Evolutionary conservation across 2,888 invertebrate species (phyloP).

Genomic region (Ochropacha duplaris): DNA sequence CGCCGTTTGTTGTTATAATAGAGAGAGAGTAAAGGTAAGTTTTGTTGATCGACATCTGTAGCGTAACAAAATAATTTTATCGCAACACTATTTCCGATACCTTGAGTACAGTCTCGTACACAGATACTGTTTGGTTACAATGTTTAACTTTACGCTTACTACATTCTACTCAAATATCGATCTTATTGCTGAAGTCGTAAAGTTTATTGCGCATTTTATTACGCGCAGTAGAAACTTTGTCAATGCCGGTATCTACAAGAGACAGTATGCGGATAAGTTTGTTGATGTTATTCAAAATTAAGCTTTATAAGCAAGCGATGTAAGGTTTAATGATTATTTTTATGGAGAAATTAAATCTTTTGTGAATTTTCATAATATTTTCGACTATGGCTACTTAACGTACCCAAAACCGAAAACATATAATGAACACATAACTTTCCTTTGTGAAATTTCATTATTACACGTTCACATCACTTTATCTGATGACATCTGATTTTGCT

Average conservation of each 20-base stretch:
- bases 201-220: neutral
- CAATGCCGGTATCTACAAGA: neutral
- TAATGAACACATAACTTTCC: neutral
- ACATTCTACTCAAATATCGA: neutral
- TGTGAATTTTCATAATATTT: neutral
- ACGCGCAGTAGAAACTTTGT: neutral
- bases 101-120: neutral
- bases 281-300: neutral
- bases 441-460: neutral
- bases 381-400: neutral
- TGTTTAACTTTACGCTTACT: neutral
- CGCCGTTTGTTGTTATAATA: no score
- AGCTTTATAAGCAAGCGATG: neutral
- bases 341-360: neutral
- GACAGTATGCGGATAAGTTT: neutral
- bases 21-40: no score
- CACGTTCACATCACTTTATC: neutral
- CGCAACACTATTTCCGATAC: neutral
- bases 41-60: neutral
- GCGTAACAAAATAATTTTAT: neutral
- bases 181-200: neutral
- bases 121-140: neutral
- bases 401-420: neutral
- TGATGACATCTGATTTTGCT: neutral
- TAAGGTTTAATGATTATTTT: neutral